Evolutionary conservation across 2,797 vertebrate genomes (phyloP), one percentile per base, ranked within the genome.

Genomic region (Sebastes hubbsi): DNA sequence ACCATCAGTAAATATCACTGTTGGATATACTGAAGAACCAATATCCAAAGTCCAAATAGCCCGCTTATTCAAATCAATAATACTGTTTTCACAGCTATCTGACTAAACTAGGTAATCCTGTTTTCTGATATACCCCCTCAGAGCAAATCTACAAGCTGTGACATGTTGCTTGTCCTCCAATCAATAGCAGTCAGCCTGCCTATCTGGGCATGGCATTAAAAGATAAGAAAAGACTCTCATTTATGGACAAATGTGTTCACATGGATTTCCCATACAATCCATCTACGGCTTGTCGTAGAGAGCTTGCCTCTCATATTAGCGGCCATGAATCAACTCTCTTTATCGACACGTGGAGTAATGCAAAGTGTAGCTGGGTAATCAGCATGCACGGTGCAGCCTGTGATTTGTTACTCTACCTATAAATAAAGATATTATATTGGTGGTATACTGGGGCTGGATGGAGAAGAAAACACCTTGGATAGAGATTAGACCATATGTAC

Each of bases 181-280:
- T 91, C 92, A 92, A 91, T 94, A 93, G 88, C 81, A 81, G 49
- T 61, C 74, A 2, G 30, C 36, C 61, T 70, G 76, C 76, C 81
- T 71, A 78, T 86, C 77, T 81, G 62, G 68, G 78, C 82, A 90
- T 72, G 75, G 65, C 86, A 87, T 92, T 94, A 90, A 88, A 79
- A 90, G 89, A 92, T 93, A 91, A 90, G 83, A 93, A 83, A 54
- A 84, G 67, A 74, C 74, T 81, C 68, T 88, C 78, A 79, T 94
- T 92, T 90, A 92, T 91, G 83, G 87, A 81, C 77, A 87, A 91
- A 92, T 85, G 88, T 89, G 84, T 82, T 88, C 24, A 36, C 87
- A 94, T 92, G 74, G 92, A 95, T 95, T 95, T 94, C 87, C 91
- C 52, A 90, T 92, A 83, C 69, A 86, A 91, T 92, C 86, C 77